Percentiles rank a stretch among this genome's conserved stretches.
Conservation (phyloP, 2,797 vertebrate species). For the Mormyrops attenuatus region DNA sequence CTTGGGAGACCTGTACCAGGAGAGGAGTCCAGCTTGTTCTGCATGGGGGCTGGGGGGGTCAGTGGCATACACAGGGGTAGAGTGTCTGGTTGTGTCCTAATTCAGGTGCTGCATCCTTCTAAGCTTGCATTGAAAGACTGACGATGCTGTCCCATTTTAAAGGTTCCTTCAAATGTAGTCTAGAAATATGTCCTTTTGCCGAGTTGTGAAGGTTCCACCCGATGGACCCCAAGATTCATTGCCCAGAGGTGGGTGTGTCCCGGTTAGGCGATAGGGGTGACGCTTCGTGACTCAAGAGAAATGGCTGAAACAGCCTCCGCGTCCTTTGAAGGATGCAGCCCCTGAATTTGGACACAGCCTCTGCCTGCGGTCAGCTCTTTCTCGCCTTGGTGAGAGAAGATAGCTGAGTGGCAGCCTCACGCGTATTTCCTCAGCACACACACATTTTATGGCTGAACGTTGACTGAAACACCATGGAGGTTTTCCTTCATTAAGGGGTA, state of each 20-base stretch:
- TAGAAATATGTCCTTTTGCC: not conserved
- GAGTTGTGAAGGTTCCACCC: not conserved
- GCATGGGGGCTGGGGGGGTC: not conserved
- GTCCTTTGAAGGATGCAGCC: not conserved
- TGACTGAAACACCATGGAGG: not conserved
- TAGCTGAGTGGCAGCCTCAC: not conserved
- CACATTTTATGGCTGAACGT: not conserved
- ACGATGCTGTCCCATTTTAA: not conserved
- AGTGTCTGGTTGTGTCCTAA: not conserved
- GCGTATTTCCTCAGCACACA: not conserved
- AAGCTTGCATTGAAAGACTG: not conserved
- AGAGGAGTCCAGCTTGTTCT: not conserved
- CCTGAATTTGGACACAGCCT: not conserved
- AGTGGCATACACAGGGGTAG: not conserved
- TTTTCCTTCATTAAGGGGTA: not conserved
- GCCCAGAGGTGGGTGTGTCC: not conserved
- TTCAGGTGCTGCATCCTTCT: not conserved
- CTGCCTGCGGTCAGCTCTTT: not conserved
- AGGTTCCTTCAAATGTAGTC: not conserved
- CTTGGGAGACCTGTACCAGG: not conserved
- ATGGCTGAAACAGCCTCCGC: not conserved
- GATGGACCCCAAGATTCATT: not conserved
- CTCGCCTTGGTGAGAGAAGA: not conserved
- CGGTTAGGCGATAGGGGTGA: not conserved
- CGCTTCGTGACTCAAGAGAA: not conserved